A percentile compares a stretch with the other conserved stretches of the same genome.
Conservation (phyloP, 2,113 vertebrate genomes). For the Micronycteris hirsuta region DNA sequence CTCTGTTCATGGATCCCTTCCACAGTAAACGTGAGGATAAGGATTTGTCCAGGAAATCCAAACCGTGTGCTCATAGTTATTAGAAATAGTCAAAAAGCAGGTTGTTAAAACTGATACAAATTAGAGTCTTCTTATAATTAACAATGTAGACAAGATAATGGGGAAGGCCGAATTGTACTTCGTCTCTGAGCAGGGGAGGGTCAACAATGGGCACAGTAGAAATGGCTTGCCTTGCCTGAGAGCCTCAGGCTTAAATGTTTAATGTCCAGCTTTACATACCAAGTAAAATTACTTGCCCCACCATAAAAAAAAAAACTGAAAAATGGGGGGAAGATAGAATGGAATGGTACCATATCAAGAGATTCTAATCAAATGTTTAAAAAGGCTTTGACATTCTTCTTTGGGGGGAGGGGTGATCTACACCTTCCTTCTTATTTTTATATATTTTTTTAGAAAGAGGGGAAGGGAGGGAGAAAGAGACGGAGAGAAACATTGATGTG, state of each 20-base stretch:
- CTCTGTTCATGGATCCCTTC: not conserved
- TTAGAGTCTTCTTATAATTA: not conserved
- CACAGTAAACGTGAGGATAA: not conserved
- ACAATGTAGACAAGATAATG: not conserved
- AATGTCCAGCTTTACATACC: not conserved
- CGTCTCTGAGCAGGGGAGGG: not conserved
- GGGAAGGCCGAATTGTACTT: not conserved
- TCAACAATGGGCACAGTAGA: not conserved
- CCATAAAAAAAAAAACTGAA: not conserved
- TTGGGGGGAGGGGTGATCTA: too few species aligned
- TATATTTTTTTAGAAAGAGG: too few species aligned
- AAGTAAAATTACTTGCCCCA: not conserved
- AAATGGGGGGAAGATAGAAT: not conserved
- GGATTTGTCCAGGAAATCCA: not conserved
- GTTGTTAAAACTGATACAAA: conserved; percentile 10
- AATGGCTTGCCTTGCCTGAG: not conserved
- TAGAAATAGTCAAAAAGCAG: conserved; percentile 26
- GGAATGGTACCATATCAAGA: not conserved
- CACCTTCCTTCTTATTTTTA: too few species aligned
- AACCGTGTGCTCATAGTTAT: not conserved
- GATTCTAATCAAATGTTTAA: conserved; percentile 35
- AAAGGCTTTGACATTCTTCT: not conserved
- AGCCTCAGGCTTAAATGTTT: not conserved
- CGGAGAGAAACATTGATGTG: too few species aligned
- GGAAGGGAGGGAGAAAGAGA: too few species aligned